Evolutionary conservation across 1,140 invertebrate species (phyloP).

Genomic region (Nylanderia fulva): DNA sequence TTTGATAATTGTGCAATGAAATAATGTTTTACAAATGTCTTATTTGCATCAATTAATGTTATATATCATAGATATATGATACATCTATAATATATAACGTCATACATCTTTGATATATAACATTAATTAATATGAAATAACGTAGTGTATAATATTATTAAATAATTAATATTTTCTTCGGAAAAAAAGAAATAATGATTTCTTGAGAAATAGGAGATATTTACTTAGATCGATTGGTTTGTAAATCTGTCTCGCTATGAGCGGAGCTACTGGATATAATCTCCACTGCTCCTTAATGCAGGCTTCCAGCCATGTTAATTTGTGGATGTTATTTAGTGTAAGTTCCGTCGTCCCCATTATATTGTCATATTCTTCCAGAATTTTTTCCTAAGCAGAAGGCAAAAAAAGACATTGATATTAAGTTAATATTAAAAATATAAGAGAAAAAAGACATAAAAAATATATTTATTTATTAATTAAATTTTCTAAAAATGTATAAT

Average conservation of each 20-base stretch:
- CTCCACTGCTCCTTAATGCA: slow-evolving; percentile 85
- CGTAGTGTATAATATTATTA: not conserved
- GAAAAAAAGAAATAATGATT: not conserved
- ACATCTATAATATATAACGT: too few species aligned
- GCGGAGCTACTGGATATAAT: slow-evolving; percentile 86
- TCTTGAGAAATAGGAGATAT: not conserved
- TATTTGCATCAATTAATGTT: not conserved
- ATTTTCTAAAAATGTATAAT: not conserved
- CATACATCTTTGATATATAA: too few species aligned
- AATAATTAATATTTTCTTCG: not conserved
- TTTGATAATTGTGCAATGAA: not conserved
- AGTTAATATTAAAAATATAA: not conserved
- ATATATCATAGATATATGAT: not conserved
- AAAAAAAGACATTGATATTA: not conserved
- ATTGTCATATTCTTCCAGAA: slow-evolving; percentile 86
- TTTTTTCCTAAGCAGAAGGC: slow-evolving; percentile 82
- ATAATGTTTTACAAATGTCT: not conserved
- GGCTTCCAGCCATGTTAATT: slow-evolving; percentile 86
- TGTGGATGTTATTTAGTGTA: slow-evolving; percentile 83
- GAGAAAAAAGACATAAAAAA: not conserved
- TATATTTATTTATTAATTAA: not conserved
- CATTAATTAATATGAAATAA: too few species aligned
- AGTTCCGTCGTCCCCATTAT: slow-evolving; percentile 80
- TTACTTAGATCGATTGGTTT: slow-evolving; percentile 80
- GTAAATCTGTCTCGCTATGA: slow-evolving; percentile 85